A percentile compares a stretch with the other conserved stretches of the same genome.
Evolutionary conservation across 1,140 invertebrate species (phyloP).

Genomic region (Tetraneura akinire): DNA sequence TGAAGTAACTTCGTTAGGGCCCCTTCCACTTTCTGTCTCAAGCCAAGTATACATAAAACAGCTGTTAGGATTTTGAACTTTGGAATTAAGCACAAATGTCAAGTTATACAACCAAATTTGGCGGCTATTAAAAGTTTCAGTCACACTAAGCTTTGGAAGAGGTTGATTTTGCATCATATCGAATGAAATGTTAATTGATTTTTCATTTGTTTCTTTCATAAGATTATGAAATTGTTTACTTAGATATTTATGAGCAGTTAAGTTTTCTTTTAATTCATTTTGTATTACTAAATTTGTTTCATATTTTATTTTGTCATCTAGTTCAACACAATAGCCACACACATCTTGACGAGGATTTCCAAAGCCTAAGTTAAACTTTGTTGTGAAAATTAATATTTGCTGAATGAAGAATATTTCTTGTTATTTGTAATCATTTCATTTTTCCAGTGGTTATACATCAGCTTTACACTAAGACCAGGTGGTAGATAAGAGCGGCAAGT

Average conservation of each 20-base stretch:
- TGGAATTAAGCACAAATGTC: neutral
- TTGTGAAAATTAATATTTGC: neutral
- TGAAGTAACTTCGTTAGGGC: conserved; percentile 8
- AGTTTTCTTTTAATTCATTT: neutral
- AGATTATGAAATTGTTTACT: no score
- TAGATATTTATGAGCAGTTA: no score
- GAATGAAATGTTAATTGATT: neutral
- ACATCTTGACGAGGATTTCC: neutral
- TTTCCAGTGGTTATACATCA: neutral
- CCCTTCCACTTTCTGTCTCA: conserved; percentile 12
- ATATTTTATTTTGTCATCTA: conserved; percentile 7
- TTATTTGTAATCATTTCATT: neutral
- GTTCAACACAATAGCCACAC: neutral
- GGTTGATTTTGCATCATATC: conserved; percentile 28
- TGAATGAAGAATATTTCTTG: neutral
- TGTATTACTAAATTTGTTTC: neutral
- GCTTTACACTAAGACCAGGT: neutral
- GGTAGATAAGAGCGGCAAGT: neutral
- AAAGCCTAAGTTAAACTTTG: neutral
- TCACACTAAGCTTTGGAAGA: neutral
- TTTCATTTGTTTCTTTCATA: no score
- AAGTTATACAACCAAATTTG: neutral
- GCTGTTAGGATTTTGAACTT: neutral
- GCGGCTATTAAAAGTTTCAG: neutral
- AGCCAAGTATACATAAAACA: conserved; percentile 7